Base-by-base conservation (phyloP, 2,113 vertebrate genomes). In the Strix uralensis region DNA sequence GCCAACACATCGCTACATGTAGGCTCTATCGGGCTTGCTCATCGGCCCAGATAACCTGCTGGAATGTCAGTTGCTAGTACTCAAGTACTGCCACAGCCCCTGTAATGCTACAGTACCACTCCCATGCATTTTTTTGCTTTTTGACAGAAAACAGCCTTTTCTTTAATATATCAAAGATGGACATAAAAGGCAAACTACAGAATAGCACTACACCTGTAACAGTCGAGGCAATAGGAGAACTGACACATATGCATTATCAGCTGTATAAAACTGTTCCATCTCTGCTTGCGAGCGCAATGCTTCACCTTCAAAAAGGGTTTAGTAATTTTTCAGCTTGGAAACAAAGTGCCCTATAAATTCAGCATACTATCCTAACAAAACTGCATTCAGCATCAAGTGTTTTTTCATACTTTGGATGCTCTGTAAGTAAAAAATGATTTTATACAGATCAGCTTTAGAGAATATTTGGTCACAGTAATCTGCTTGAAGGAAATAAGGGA, bases 1-100 rank as follows among this genome's bases (percentile, higher is more conserved):
- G 47, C 32, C 2, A 7, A 49, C 29, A 46, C 19, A 34, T 15
- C 3, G 1, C 16, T 89, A 44, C 30, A n/a, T 1, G 0, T 23
- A 7, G 29, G 30, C 52, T 66, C 72, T 54, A 10, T 15, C 5
- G 13, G 49, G 27, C 46, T 88, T 61, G 26, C 46, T 51, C 29
- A 21, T 3, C 2, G 0, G 40, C 22, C 42, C 42, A 85, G 51
- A 78, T 15, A 32, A 2, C 27, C 36, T 21, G 63, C 75, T 30
- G 19, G 25, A 69, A 73, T 20, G 55, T 13, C 40, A 42, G 49
- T 15, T 6, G 1, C 36, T 10, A 16, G 54, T 15, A 63, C 27
- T 29, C 26, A 40, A 69, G 30, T 29, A 49, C 19, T 7, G 1
- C 27, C 38, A 81, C 81, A 82, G 55, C 17, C n/a, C 55, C 49